Evolutionary conservation across 53 echinoderm and acorn worm genomes (phyloP).

Genomic region (Luidia sarsii): DNA sequence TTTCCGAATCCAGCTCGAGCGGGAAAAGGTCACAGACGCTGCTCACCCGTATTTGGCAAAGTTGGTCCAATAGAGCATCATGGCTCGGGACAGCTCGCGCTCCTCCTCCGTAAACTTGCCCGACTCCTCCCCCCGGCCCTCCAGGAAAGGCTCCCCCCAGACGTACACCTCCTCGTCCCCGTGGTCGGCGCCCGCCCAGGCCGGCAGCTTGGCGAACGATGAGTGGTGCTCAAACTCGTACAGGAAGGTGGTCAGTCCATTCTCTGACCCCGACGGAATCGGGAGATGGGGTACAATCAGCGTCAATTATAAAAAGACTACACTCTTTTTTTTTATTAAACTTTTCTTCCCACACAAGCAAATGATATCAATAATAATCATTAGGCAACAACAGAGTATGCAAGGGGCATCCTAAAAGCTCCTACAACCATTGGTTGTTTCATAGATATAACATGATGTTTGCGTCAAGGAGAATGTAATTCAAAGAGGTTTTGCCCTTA

Average conservation of each 20-base stretch:
- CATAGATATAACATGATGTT: no score
- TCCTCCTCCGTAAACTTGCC: conserved; percentile 71
- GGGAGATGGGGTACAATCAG: no score
- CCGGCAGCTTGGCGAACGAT: conserved; percentile 62
- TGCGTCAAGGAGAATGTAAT: no score
- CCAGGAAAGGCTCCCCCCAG: conserved; percentile 78
- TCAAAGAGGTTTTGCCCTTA: no score
- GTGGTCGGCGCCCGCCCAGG: conserved; percentile 81
- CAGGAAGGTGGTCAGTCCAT: conserved; percentile 59
- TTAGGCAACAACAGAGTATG: no score
- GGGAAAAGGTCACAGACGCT: background rate
- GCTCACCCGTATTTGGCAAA: conserved; percentile 96
- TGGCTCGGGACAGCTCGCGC: conserved; percentile 56
- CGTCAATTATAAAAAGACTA: no score
- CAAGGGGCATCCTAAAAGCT: no score
- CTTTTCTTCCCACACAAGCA: no score
- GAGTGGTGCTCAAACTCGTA: conserved; percentile 84
- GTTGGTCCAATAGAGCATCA: conserved; percentile 94
- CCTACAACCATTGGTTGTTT: no score
- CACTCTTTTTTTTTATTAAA: no score
- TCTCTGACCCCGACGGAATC: no score
- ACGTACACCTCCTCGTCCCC: conserved; percentile 82
- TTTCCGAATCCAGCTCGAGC: background rate
- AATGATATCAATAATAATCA: no score
- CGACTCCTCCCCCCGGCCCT: conserved; percentile 24